Conservation (phyloP, 2,113 vertebrate genomes). For the Varanus salvator region DNA sequence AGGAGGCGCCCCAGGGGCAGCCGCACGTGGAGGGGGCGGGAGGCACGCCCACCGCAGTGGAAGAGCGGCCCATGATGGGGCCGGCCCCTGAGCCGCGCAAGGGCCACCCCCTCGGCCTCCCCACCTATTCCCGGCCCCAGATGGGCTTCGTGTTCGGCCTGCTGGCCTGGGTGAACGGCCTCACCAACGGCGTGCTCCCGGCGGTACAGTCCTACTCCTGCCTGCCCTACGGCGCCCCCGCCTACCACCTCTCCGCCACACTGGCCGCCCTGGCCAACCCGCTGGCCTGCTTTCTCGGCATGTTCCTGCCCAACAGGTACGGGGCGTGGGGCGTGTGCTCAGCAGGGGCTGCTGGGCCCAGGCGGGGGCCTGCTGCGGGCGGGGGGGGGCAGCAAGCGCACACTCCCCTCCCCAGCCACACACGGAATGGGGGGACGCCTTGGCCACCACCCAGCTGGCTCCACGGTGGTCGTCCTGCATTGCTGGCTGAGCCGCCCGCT, state of each 20-base stretch:
- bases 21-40: neutral
- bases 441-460: too few species aligned
- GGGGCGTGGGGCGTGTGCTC: neutral
- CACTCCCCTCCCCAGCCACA: too few species aligned
- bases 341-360: too few species aligned
- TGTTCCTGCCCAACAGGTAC: slow-evolving; percentile 80
- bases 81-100: neutral
- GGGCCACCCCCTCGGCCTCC: slow-evolving; percentile 60
- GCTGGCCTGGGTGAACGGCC: slow-evolving; percentile 79
- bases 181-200: slow-evolving; percentile 82
- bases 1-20: slow-evolving; percentile 20
- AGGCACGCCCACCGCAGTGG: neutral
- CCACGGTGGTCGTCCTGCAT: too few species aligned
- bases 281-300: slow-evolving; percentile 81
- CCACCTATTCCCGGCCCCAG: slow-evolving; percentile 70
- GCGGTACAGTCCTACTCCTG: slow-evolving; percentile 87
- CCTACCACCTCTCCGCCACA: slow-evolving; percentile 80
- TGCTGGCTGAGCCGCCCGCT: too few species aligned
- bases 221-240: slow-evolving; percentile 80
- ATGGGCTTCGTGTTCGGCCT: slow-evolving; percentile 78
- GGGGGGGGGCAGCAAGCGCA: too few species aligned
- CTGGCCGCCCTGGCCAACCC: slow-evolving; percentile 83
- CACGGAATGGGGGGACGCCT: too few species aligned
- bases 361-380: too few species aligned
- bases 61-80: slow-evolving; percentile 71